Conservation (phyloP, 2,888 invertebrate genomes). For the Strigamia crassipes region DNA sequence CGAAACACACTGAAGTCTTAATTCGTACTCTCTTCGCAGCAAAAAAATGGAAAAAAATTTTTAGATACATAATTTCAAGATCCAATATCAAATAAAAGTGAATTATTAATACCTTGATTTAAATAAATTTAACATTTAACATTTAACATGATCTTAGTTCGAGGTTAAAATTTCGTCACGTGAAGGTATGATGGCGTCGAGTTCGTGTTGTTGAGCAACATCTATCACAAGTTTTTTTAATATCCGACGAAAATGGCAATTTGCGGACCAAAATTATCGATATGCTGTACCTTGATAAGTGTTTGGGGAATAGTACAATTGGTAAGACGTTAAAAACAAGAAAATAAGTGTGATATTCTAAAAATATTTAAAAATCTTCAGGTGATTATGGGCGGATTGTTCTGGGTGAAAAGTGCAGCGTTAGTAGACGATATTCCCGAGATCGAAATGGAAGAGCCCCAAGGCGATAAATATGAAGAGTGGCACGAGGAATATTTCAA, state of each 20-base stretch:
- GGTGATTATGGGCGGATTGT: slow-evolving; percentile 24
- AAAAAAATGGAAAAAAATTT: not conserved
- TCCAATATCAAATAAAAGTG: too few relatives aligned
- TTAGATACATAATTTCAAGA: not conserved
- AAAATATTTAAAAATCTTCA: not conserved
- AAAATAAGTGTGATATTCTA: not conserved
- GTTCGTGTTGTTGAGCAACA: not conserved
- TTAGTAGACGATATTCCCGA: not conserved
- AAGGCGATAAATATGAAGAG: not conserved
- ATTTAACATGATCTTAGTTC: too few relatives aligned
- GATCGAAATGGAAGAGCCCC: not conserved
- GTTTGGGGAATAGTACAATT: slow-evolving; percentile 94
- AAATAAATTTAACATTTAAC: too few relatives aligned
- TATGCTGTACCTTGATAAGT: slow-evolving; percentile 87
- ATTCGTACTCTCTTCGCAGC: not conserved
- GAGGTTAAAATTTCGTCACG: not conserved
- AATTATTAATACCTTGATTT: too few relatives aligned
- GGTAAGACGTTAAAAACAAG: slow-evolving; percentile 66
- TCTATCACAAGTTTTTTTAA: not conserved
- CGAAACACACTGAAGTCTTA: slow-evolving; percentile 50
- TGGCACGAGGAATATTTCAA: not conserved
- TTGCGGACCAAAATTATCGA: slow-evolving; percentile 90
- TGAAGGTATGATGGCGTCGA: not conserved
- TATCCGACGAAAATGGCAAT: slow-evolving; percentile 67
- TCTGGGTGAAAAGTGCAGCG: not conserved